A percentile compares a stretch with the other conserved stretches of the same genome.
Evolutionary conservation across 2,888 invertebrate species (phyloP).

Genomic region (Athripsodes cinereus): DNA sequence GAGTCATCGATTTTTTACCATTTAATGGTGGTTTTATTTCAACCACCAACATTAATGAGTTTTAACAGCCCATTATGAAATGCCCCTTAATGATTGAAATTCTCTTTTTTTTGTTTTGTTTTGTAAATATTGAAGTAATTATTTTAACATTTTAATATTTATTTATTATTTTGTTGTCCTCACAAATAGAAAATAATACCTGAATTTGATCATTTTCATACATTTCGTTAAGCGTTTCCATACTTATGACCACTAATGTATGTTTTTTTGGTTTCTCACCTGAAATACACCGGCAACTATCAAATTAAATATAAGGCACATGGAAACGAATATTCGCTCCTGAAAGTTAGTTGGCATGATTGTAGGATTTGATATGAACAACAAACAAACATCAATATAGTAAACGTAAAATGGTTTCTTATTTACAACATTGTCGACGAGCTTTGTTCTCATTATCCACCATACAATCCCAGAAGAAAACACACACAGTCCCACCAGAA

Average conservation of each 20-base stretch:
- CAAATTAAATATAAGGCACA: constrained; percentile 36
- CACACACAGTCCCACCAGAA: constrained; percentile 15
- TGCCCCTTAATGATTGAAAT: too few species aligned
- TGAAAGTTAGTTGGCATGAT: constrained; percentile 23
- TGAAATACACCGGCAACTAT: constrained; percentile 34
- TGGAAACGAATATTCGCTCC: constrained; percentile 32
- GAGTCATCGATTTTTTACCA: too few species aligned
- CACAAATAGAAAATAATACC: too few species aligned
- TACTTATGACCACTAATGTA: too few species aligned
- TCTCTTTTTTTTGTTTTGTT: too few species aligned
- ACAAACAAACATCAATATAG: constrained; percentile 18
- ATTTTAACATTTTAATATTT: too few species aligned
- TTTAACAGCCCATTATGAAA: neutral
- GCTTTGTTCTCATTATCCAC: constrained; percentile 19
- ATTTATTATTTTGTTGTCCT: too few species aligned
- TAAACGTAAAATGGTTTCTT: neutral
- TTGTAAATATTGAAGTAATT: too few species aligned
- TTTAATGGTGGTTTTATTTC: too few species aligned
- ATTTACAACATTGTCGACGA: neutral
- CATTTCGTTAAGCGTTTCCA: too few species aligned
- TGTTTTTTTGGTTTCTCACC: constrained; percentile 11
- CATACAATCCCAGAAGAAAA: constrained; percentile 19
- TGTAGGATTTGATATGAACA: constrained; percentile 25
- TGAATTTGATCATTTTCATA: too few species aligned
- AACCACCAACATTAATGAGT: too few species aligned